Evolutionary conservation across 2,797 vertebrate genomes (phyloP), one percentile per base, ranked within the genome.

Genomic region (Leuciscus waleckii): DNA sequence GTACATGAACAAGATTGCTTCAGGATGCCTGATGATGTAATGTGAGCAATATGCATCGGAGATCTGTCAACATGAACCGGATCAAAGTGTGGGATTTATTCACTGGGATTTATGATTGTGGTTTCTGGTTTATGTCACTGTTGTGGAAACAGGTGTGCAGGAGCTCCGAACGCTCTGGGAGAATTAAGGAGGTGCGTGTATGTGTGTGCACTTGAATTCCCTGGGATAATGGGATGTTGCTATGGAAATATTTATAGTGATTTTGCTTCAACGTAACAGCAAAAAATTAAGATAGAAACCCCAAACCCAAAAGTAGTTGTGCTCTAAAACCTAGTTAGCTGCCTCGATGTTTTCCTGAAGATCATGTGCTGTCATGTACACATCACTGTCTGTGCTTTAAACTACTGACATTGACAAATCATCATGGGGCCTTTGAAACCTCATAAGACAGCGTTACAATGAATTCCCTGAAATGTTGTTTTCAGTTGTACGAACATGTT

Each of bases 401-500:
- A 5, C 29, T 58, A 39, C 16, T 32, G 13, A 73, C 19, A 69
- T 54, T 77, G 77, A n/a, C 65, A 35, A 46, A 78, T 65, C n/a
- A 37, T 79, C 83, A 79, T 6, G 7, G 51, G 13, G 37, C 51
- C 13, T 67, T 61, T 29, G 63, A 77, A 56, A 49, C 51, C 29
- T 65, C 56, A 49, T 23, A 21, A 51, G 43, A 32, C 39, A 29
- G 6, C 9, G 41, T 63, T 70, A n/a, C 58, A 26, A 84, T 56
- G 67, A 68, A 83, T 91, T 87, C 71, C 46, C 86, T 85, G 41
- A 86, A 71, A 81, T 56, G 46, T 41, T 76, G 43, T 77, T 39
- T 76, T 77, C 8, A 54, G 43, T 79, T 93, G 89, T 90, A 87
- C 83, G 87, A 91, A 88, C 87, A 87, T 90, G 91, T 89, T 88